Base-by-base conservation (phyloP, 2,797 vertebrate species). In the Gambusia yucatana region DNA sequence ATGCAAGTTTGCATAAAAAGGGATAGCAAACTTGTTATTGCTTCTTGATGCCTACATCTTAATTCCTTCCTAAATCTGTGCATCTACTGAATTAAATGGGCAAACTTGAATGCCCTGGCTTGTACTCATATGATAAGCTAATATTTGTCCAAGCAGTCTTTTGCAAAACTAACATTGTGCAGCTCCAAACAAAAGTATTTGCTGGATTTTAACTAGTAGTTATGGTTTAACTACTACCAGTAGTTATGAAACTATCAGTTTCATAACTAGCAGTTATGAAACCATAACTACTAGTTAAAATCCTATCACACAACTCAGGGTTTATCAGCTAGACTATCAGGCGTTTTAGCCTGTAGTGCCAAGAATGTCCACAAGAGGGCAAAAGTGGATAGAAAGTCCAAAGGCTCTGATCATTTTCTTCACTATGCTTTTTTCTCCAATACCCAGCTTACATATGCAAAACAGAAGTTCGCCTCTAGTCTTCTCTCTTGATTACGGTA, bases 301-400 rank as follows among this genome's bases (percentile, higher is more conserved):
- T 33, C 33, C 33, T 33, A 33, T 33, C 33, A 33, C 33, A 33
- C 33, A 33, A 33, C 33, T 33, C 33, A 33, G 33, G 33, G 33
- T 33, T 33, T 33, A 33, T 33, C 33, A 33, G 33, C 33, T 33
- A 25, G 7, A 3, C 22, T 25, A 8, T 25, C 25, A 52, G 50
- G 50, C 22, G 7, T 4, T 16, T 39, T 20, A 25, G 3, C 36
- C 11, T 89, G 92, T 84, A 92, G 82, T 92, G 55, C 77, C 13
- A 0, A 2, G 44, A 0, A 55, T 1, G 0, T 41, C 91, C 93
- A 84, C 87, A 81, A 89, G 93, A 90, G 80, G 90, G 70, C 91
- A 86, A 81, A 0, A 44, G 61, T 77, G 55, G 30, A 82, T 30
- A 25, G 1, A 75, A 41, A 39, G 41, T 46, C 46, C 0, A 22